Evolutionary conservation across 2,888 invertebrate genomes (phyloP), one percentile per base, ranked within the genome.

Genomic region (Apoderus coryli): DNA sequence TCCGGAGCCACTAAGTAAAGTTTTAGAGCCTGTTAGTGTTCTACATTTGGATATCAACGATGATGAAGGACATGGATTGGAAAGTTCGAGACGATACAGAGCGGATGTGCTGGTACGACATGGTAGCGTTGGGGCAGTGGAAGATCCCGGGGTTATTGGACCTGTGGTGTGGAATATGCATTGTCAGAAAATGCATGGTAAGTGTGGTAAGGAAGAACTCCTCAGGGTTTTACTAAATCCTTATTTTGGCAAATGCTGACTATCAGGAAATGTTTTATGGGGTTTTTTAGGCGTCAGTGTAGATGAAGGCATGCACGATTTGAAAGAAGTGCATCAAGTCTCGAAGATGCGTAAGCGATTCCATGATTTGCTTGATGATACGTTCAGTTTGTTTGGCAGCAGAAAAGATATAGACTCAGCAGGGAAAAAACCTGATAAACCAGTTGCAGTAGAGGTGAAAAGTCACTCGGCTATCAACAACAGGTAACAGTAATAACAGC

Each of bases 151-250:
- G 1, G 76, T 84, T 3, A 69, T 85, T 16, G 84, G 85, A 0
- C 85, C 85, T 0, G 59, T 82, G 29, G 84, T 84, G 4, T 85
- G 84, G 84, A 78, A 78, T 50, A 61, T 79, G 34, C 79, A 80
- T 48, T 74, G 76, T 47, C 77, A 77, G 51, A 66, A 72, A 44
- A 60, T 75, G 37, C 67, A 66, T 48, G 68, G 55, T 68, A 44
- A 46, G 52, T n/a, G n/a, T n/a, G n/a, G n/a, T n/a, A n/a, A n/a
- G n/a, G n/a, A n/a, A n/a, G n/a, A n/a, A n/a, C n/a, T n/a, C n/a
- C n/a, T n/a, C n/a, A n/a, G n/a, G n/a, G n/a, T 24, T 24, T 24
- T 24, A 24, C 10, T 5, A 9, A 26, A 26, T 12, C 14, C 14
- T 26, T 10, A 26, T 26, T 26, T 28, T 19, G 16, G 19, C 16